Conservation (phyloP, 2,113 vertebrate species). For the Vidua chalybeata region DNA sequence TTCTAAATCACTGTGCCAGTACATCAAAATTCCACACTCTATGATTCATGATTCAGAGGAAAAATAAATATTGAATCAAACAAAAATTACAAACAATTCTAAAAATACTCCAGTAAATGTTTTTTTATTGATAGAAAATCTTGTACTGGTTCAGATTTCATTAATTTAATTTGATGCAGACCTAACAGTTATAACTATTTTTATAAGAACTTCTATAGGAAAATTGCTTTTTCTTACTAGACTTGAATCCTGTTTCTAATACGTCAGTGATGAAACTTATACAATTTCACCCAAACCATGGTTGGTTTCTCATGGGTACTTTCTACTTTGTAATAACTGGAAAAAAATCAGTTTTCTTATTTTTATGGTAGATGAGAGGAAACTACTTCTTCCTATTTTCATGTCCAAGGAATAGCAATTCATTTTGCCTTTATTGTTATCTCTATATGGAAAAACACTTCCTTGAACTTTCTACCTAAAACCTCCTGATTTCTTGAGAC, state of each 20-base stretch:
- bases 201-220: background rate
- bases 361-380: background rate
- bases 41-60: background rate
- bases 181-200: background rate
- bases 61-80: background rate
- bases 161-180: background rate
- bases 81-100: background rate
- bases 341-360: background rate
- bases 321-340: background rate
- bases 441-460: background rate
- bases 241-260: background rate
- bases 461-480: background rate
- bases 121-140: background rate
- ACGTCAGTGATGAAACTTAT: background rate
- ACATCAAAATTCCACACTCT: background rate
- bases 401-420: background rate
- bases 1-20: background rate
- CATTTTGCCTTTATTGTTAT: background rate
- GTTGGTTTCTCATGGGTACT: background rate
- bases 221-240: background rate
- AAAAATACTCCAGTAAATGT: background rate
- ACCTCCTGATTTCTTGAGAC: background rate
- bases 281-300: background rate
- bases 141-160: background rate
- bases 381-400: background rate